Percentiles rank a stretch among this genome's conserved stretches.
Conservation (phyloP, 2,888 invertebrate species). For the Blomia tropicalis region DNA sequence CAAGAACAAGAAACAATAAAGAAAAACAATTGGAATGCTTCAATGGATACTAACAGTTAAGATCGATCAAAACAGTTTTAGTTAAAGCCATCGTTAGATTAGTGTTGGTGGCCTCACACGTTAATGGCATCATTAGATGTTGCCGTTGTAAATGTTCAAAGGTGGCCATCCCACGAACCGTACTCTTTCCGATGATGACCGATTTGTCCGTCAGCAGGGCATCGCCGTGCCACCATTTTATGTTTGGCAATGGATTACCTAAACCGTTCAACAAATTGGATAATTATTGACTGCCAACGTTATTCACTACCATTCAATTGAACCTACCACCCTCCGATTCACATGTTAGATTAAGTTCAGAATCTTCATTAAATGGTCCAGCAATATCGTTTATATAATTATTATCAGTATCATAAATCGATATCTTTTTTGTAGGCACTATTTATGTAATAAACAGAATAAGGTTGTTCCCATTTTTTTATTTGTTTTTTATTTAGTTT, state of each 20-base stretch:
- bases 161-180: conserved; percentile 12
- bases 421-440: conserved; percentile 24
- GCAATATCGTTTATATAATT: conserved; percentile 24
- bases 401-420: conserved; percentile 18
- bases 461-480: no score
- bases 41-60: conserved; percentile 22
- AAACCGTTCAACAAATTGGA: no score
- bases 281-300: background rate
- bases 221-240: conserved; percentile 29
- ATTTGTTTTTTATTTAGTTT: background rate
- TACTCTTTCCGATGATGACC: conserved; percentile 13
- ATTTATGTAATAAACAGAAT: background rate
- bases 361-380: conserved; percentile 34
- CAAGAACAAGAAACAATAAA: no score
- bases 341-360: conserved; percentile 33
- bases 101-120: conserved; percentile 25
- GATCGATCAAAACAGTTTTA: conserved; percentile 24
- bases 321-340: conserved; percentile 33
- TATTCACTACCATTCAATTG: background rate
- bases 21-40: background rate
- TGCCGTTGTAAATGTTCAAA: conserved; percentile 18
- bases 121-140: conserved; percentile 24
- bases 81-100: conserved; percentile 24
- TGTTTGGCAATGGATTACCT: conserved; percentile 28
- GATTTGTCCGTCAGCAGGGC: conserved; percentile 26